Evolutionary conservation across 1,140 invertebrate genomes (phyloP).

Genomic region (Melitaea cinxia): DNA sequence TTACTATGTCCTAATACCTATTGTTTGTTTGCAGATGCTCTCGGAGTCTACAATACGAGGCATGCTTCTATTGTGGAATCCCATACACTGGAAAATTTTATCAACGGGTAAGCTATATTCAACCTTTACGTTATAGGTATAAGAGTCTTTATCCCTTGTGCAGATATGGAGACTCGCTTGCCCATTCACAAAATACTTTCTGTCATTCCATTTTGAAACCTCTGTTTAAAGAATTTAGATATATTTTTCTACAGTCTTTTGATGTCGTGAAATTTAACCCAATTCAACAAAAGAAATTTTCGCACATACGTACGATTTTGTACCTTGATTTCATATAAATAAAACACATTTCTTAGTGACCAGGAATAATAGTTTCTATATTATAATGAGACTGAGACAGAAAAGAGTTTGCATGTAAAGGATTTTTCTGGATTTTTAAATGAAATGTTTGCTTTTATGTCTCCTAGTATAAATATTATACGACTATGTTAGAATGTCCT

Average conservation of each 20-base stretch:
- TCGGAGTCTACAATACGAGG: slow-evolving; percentile 45
- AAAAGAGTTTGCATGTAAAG: slow-evolving; percentile 31
- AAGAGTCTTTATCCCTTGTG: slow-evolving; percentile 17
- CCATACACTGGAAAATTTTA: slow-evolving; percentile 36
- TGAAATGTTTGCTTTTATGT: slow-evolving; percentile 35
- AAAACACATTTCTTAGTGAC: slow-evolving; percentile 3
- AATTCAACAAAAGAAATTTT: slow-evolving; percentile 31
- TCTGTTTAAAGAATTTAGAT: neutral
- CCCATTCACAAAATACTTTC: slow-evolving; percentile 12
- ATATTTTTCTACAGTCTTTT: slow-evolving; percentile 9
- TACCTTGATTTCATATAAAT: slow-evolving; percentile 20
- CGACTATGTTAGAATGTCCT: slow-evolving; percentile 15
- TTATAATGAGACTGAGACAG: slow-evolving; percentile 32
- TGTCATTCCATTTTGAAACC: neutral
- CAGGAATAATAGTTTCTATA: slow-evolving; percentile 27
- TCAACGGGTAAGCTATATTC: slow-evolving; percentile 43
- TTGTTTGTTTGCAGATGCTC: slow-evolving; percentile 62
- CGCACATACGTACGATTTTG: slow-evolving; percentile 20
- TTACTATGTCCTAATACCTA: slow-evolving; percentile 38
- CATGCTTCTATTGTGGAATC: slow-evolving; percentile 43
- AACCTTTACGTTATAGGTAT: slow-evolving; percentile 21
- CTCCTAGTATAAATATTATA: slow-evolving; percentile 19
- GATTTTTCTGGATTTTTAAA: slow-evolving; percentile 31
- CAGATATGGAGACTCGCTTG: neutral
- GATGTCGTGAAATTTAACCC: slow-evolving; percentile 25